phyloP scores from a whole-genome alignment of 2,888 invertebrate genomes.

The Rhamphomyia laevipes region DNA sequence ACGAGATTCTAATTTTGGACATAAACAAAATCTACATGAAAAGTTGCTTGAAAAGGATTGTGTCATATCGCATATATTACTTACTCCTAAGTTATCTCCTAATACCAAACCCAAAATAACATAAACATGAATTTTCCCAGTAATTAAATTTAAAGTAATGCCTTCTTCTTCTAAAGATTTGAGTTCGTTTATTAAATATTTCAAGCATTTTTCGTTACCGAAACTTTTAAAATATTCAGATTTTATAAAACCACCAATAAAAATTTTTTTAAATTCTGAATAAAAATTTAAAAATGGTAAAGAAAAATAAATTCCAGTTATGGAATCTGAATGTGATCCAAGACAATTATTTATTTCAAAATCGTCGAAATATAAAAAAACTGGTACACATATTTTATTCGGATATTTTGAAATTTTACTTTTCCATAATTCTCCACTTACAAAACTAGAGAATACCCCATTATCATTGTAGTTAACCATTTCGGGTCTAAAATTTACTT shows the following conservation, averaged over 20 bases:
- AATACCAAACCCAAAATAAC: conserved; percentile 13
- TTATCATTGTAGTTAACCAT: background rate
- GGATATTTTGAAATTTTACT: background rate
- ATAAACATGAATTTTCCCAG: conserved; percentile 4
- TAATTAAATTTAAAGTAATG: background rate
- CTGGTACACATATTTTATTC: background rate
- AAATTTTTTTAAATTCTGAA: conserved; percentile 12
- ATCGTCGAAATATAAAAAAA: too few species aligned
- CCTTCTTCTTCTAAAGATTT: conserved; percentile 8
- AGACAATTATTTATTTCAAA: conserved; percentile 7
- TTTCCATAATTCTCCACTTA: conserved; percentile 2
- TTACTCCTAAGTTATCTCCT: conserved; percentile 16
- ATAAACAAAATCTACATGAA: conserved; percentile 16
- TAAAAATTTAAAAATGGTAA: conserved; percentile 12
- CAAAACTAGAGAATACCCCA: background rate
- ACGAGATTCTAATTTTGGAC: conserved; percentile 10
- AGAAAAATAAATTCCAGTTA: conserved; percentile 3
- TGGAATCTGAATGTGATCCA: background rate
- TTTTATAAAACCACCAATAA: conserved; percentile 10
- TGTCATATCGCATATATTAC: conserved; percentile 14
- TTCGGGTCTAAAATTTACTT: background rate
- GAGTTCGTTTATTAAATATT: conserved; percentile 10
- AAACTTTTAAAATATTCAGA: conserved; percentile 10
- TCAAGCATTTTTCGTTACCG: conserved; percentile 10
- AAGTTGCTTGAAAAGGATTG: conserved; percentile 16